Conservation (phyloP, 2,888 invertebrate genomes). For the Mythimna impura region DNA sequence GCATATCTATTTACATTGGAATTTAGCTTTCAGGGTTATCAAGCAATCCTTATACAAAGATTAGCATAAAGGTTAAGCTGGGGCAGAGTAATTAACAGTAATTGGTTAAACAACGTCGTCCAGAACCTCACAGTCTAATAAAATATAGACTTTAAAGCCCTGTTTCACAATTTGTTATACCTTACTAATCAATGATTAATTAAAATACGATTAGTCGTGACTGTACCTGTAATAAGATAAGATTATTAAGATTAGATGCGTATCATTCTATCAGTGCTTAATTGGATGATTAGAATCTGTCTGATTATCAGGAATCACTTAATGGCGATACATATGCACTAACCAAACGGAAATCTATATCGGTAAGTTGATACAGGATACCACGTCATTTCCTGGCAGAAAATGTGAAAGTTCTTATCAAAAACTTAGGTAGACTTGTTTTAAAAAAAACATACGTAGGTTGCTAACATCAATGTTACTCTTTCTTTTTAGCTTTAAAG, state of each 20-base stretch:
- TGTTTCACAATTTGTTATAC: conserved; percentile 6
- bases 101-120: conserved; percentile 15
- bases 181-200: not conserved
- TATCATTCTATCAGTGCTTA: conserved; percentile 11
- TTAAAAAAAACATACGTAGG: not conserved
- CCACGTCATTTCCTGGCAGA: not conserved
- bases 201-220: conserved; percentile 7
- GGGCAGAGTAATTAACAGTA: conserved; percentile 29
- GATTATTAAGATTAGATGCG: conserved; percentile 16
- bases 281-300: conserved; percentile 8
- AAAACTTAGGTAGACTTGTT: not conserved
- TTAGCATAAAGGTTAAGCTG: conserved; percentile 32
- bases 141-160: conserved; percentile 26
- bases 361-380: not conserved
- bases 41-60: conserved; percentile 4
- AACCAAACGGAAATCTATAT: not conserved
- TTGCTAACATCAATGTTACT: not conserved
- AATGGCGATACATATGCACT: not conserved
- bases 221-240: conserved; percentile 21
- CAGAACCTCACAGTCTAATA: conserved; percentile 5
- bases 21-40: conserved; percentile 22
- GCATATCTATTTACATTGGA: conserved; percentile 7
- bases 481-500: not conserved
- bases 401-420: not conserved
- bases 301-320: not conserved